Conservation (phyloP, 2,888 invertebrate species). For the Pelosia muscerda region DNA sequence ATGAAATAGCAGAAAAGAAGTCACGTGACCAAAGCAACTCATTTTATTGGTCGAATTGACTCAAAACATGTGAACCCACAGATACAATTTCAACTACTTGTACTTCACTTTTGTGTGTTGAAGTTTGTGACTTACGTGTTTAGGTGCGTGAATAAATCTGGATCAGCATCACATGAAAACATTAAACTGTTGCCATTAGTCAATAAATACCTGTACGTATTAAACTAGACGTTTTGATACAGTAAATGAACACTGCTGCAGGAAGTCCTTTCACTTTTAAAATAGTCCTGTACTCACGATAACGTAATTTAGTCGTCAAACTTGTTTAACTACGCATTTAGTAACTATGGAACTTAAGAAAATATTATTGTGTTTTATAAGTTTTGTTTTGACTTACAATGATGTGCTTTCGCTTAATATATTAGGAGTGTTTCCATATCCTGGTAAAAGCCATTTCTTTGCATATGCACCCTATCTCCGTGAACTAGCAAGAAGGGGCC, state of each 20-base stretch:
- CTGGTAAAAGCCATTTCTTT: constrained; percentile 90
- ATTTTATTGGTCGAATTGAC: no score
- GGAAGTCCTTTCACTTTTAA: no score
- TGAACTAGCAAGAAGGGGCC: constrained; percentile 87
- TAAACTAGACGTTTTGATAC: not conserved
- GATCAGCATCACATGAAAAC: no score
- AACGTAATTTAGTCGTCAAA: not conserved
- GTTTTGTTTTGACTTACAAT: constrained; percentile 28
- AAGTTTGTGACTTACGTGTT: no score
- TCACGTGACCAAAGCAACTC: no score
- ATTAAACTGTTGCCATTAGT: no score
- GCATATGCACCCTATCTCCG: constrained; percentile 87
- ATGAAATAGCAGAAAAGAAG: no score
- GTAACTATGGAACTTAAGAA: constrained; percentile 30
- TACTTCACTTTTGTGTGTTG: no score
- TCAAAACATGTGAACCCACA: no score
- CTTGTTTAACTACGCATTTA: not conserved
- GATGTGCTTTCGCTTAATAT: constrained; percentile 76
- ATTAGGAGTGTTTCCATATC: constrained; percentile 88
- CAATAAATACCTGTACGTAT: no score
- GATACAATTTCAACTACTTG: no score
- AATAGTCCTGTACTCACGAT: not conserved
- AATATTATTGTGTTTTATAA: constrained; percentile 27
- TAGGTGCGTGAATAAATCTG: no score
- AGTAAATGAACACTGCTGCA: not conserved